Percentiles rank a stretch among this genome's conserved stretches.
Evolutionary conservation across 1,140 invertebrate species (phyloP).

Genomic region (Trissolcus basalis): DNA sequence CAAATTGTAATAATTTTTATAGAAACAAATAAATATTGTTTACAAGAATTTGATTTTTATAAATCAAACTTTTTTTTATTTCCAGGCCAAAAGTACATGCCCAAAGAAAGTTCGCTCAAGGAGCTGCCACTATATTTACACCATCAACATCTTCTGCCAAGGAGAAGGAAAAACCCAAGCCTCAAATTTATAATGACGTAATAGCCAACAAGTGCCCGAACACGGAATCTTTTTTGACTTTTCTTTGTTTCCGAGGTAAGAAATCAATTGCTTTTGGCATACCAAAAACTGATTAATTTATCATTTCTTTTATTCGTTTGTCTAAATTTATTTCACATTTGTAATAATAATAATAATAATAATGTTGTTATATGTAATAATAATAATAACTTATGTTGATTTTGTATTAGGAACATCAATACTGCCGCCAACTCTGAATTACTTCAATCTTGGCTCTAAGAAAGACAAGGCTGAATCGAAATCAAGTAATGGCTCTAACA

Average conservation of each 20-base stretch:
- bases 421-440: constrained; percentile 84
- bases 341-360: no score
- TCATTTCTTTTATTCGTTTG: background rate
- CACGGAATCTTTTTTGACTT: constrained; percentile 93
- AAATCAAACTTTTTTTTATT: constrained; percentile 6
- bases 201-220: constrained; percentile 85
- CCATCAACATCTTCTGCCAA: constrained; percentile 77
- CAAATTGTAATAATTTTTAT: no score
- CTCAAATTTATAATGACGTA: constrained; percentile 76
- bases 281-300: no score
- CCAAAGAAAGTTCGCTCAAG: constrained; percentile 94
- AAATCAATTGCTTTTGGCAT: no score
- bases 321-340: no score
- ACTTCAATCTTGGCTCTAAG: constrained; percentile 79
- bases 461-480: constrained; percentile 69
- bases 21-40: no score
- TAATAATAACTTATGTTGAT: background rate
- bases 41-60: no score
- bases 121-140: constrained; percentile 75
- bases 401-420: constrained; percentile 80
- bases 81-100: constrained; percentile 86
- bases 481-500: constrained; percentile 20
- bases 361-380: background rate
- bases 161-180: constrained; percentile 77
- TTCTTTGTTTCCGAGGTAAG: constrained; percentile 89